Conservation (phyloP, 2,888 invertebrate species). For the Lasius fuliginosus region DNA sequence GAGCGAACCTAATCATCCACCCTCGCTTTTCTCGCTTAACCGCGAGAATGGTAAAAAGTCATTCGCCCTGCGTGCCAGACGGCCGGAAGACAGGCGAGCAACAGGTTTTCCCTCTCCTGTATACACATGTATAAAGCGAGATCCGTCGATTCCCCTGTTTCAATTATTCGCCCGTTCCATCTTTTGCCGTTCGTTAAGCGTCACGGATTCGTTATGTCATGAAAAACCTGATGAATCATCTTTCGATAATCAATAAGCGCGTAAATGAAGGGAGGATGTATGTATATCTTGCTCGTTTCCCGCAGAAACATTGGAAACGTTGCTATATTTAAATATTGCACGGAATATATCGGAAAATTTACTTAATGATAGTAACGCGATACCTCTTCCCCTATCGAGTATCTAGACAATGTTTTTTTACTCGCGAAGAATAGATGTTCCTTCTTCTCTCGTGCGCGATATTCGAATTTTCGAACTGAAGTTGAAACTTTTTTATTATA, state of each 20-base stretch:
- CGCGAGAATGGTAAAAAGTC: conserved; percentile 46
- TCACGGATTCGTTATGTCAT: background rate
- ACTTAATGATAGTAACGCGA: conserved; percentile 15
- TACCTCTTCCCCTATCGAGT: background rate
- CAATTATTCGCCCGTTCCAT: conserved; percentile 20
- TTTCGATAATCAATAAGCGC: conserved; percentile 33
- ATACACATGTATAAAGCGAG: conserved; percentile 38
- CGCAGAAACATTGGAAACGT: background rate
- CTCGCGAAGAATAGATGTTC: background rate
- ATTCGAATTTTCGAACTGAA: background rate
- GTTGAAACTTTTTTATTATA: background rate
- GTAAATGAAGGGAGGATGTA: background rate
- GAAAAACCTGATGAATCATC: conserved; percentile 12
- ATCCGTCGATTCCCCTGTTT: conserved; percentile 32
- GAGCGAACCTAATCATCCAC: background rate
- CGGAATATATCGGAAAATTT: background rate
- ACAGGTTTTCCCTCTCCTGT: conserved; percentile 66
- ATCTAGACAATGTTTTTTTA: background rate
- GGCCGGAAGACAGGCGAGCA: conserved; percentile 71
- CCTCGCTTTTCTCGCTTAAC: conserved; percentile 4
- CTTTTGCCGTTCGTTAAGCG: conserved; percentile 1
- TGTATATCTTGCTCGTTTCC: conserved; percentile 1
- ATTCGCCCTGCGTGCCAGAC: conserved; percentile 62
- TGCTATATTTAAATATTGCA: conserved; percentile 17
- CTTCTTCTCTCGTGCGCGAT: background rate